Evolutionary conservation across 2,113 vertebrate species (phyloP).

Genomic region (Nannobrachium achirus): DNA sequence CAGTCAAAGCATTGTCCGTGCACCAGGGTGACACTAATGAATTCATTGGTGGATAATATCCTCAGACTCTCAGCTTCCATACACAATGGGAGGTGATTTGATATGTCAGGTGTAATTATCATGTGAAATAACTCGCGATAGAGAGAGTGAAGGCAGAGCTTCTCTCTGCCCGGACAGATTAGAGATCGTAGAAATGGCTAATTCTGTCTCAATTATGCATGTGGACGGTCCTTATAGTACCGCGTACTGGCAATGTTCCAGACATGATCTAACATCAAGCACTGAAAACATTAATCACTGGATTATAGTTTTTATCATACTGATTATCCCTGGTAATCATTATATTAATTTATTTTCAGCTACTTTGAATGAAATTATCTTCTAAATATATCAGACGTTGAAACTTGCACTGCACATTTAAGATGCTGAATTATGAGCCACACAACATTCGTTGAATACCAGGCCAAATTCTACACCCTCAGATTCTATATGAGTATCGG

Average conservation of each 20-base stretch:
- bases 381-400: neutral
- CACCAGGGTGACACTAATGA: conserved; percentile 58
- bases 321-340: conserved; percentile 34
- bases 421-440: neutral
- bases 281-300: conserved; percentile 48
- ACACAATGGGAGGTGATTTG: conserved; percentile 63
- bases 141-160: conserved; percentile 56
- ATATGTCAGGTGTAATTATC: conserved; percentile 68
- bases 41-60: conserved; percentile 58
- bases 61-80: conserved; percentile 43
- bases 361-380: conserved; percentile 6
- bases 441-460: neutral
- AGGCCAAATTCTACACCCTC: neutral
- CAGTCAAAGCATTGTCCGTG: conserved; percentile 56
- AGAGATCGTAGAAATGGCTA: conserved; percentile 62
- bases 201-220: conserved; percentile 63
- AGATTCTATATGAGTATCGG: neutral
- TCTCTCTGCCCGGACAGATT: conserved; percentile 61
- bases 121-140: conserved; percentile 58
- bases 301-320: conserved; percentile 40
- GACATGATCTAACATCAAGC: conserved; percentile 22
- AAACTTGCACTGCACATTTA: conserved; percentile 6
- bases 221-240: conserved; percentile 35
- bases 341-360: conserved; percentile 18
- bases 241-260: conserved; percentile 35